phyloP scores from a whole-genome alignment of 2,888 invertebrate species.

The Apocheima hispidaria region DNA sequence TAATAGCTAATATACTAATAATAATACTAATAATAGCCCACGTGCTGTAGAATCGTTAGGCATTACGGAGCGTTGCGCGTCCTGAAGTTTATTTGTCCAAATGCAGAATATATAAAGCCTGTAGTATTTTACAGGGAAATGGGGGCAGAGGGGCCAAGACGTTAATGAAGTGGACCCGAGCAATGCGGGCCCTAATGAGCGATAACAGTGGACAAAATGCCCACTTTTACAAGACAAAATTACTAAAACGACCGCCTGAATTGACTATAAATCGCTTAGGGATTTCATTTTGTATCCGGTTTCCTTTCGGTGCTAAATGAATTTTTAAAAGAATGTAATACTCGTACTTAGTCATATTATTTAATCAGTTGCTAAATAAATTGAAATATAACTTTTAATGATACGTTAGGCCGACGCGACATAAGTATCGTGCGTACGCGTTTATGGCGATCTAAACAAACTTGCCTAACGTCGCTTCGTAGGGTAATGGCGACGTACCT shows the following conservation, averaged over 20 bases:
- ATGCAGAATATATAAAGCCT: constrained; percentile 20
- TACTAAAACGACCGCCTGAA: constrained; percentile 52
- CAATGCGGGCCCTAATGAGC: constrained; percentile 59
- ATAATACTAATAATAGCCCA: too few species aligned
- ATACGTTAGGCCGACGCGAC: too few species aligned
- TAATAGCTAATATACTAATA: too few species aligned
- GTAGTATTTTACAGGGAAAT: constrained; percentile 43
- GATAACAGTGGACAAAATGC: constrained; percentile 52
- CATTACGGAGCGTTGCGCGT: neutral
- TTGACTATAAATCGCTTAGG: constrained; percentile 48
- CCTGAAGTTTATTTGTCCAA: neutral
- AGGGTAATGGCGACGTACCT: too few species aligned
- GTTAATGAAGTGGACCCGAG: constrained; percentile 55
- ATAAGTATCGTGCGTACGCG: too few species aligned
- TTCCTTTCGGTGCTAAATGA: constrained; percentile 5
- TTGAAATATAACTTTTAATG: neutral
- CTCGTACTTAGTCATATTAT: neutral
- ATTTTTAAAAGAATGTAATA: constrained; percentile 3
- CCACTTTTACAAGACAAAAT: constrained; percentile 46
- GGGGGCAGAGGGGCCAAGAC: constrained; percentile 39
- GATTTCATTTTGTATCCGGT: constrained; percentile 47
- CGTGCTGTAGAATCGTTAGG: neutral
- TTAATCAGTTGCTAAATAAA: neutral
- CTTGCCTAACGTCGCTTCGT: too few species aligned
- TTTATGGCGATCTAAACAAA: too few species aligned